Evolutionary conservation across 2,797 vertebrate species (phyloP).

Genomic region (Anniella stebbinsi): DNA sequence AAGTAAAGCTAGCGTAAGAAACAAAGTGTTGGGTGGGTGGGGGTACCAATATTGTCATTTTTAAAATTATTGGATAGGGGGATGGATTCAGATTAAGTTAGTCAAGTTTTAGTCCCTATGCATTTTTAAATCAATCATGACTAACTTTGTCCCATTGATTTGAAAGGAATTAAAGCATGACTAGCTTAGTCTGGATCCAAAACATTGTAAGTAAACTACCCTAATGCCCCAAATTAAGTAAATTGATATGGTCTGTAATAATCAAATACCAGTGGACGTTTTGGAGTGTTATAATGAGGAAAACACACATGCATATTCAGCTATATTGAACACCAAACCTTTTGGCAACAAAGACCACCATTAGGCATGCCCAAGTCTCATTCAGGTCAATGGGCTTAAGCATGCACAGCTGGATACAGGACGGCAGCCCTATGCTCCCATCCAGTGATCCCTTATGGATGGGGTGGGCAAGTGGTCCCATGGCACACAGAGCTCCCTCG

Average conservation of each 20-base stretch:
- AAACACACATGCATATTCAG: conserved; percentile 8
- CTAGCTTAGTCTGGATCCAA: neutral
- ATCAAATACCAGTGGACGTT: conserved; percentile 18
- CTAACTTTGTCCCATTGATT: neutral
- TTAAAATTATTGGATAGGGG: neutral
- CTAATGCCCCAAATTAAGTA: neutral
- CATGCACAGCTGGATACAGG: neutral
- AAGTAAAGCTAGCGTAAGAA: neutral
- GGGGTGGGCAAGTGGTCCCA: neutral
- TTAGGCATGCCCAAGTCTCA: conserved; percentile 3
- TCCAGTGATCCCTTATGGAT: neutral
- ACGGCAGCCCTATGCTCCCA: neutral
- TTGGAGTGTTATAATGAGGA: conserved; percentile 41
- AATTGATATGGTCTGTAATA: neutral
- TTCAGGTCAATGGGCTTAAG: conserved; percentile 12
- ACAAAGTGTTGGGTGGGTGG: neutral
- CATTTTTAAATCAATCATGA: neutral
- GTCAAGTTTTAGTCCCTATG: neutral
- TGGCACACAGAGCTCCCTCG: neutral
- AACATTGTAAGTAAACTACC: neutral
- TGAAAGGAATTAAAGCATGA: neutral
- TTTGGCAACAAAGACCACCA: conserved; percentile 9
- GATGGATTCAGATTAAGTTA: neutral
- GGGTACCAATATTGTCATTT: neutral
- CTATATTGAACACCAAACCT: neutral